phyloP scores from a whole-genome alignment of 2,113 vertebrate species.

The Emydocephalus ijimae region DNA sequence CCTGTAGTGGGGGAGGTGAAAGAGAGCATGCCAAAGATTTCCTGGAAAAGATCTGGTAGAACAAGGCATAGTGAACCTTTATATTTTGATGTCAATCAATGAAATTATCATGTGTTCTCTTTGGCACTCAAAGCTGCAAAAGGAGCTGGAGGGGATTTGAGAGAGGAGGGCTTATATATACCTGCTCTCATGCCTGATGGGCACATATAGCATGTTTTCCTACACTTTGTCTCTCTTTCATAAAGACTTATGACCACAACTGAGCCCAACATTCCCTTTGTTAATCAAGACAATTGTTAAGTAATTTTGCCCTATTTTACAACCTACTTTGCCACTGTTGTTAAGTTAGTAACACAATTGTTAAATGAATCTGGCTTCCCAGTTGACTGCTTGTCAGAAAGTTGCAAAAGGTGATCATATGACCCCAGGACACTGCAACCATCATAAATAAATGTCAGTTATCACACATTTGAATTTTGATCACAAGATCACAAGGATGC shows the following conservation, averaged over 20 bases:
- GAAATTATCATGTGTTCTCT: not conserved
- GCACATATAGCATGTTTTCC: not conserved
- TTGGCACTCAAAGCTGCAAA: not conserved
- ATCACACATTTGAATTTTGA: not conserved
- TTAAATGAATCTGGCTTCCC: not conserved
- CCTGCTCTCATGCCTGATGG: not conserved
- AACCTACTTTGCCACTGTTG: not conserved
- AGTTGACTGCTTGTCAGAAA: not conserved
- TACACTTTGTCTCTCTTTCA: not conserved
- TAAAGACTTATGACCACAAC: not conserved
- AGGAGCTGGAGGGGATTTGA: not conserved
- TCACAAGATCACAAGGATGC: not conserved
- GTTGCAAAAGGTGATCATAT: not conserved
- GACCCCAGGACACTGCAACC: not conserved
- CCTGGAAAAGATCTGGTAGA: not conserved
- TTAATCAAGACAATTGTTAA: not conserved
- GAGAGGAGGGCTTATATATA: not conserved
- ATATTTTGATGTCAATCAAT: not conserved
- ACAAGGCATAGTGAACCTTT: not conserved
- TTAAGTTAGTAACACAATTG: not conserved
- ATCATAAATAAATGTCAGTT: not conserved
- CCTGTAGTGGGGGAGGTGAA: not conserved
- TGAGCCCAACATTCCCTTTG: not conserved
- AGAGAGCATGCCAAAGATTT: not conserved
- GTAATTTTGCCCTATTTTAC: not conserved